Percentiles rank a stretch among this genome's conserved stretches.
phyloP scores from a whole-genome alignment of 1,140 invertebrate genomes.

The Drosophila hydei region DNA sequence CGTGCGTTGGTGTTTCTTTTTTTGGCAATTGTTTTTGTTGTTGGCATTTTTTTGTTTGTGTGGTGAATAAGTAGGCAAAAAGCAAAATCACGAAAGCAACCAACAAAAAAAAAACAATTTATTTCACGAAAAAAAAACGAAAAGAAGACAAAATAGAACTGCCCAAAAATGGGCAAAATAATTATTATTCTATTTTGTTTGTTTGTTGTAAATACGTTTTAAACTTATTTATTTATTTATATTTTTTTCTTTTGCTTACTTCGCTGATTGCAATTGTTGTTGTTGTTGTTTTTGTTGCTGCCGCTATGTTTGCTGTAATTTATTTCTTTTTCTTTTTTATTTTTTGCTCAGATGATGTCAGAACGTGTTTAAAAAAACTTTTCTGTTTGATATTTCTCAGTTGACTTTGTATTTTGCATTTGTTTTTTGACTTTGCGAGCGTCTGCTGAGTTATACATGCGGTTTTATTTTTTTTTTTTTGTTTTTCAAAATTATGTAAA shows the following conservation, averaged over 20 bases:
- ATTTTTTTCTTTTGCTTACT: slow-evolving; percentile 34
- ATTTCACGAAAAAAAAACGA: slow-evolving; percentile 25
- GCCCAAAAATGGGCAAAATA: slow-evolving; percentile 54
- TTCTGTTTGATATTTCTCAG: slow-evolving; percentile 38
- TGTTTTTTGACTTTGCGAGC: slow-evolving; percentile 43
- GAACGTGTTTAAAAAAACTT: slow-evolving; percentile 55
- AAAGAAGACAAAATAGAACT: slow-evolving; percentile 23
- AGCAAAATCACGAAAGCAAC: slow-evolving; percentile 24
- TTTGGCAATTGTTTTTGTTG: slow-evolving; percentile 59
- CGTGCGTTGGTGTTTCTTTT: slow-evolving; percentile 49
- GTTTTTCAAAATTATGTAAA: slow-evolving; percentile 30
- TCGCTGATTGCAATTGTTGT: slow-evolving; percentile 16
- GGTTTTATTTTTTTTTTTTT: slow-evolving; percentile 18
- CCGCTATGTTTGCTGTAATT: slow-evolving; percentile 48
- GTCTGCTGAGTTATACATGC: slow-evolving; percentile 24
- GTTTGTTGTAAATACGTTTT: slow-evolving; percentile 21
- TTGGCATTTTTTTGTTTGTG: slow-evolving; percentile 66
- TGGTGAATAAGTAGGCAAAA: slow-evolving; percentile 57
- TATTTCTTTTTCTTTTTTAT: not conserved
- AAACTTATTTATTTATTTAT: slow-evolving; percentile 21
- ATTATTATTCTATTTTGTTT: slow-evolving; percentile 30
- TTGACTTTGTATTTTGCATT: slow-evolving; percentile 34
- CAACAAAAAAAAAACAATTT: slow-evolving; percentile 20
- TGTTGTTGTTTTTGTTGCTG: slow-evolving; percentile 13
- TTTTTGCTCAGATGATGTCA: slow-evolving; percentile 70